phyloP scores from a whole-genome alignment of 2,888 invertebrate genomes.

The Ptychoptera contaminata region DNA sequence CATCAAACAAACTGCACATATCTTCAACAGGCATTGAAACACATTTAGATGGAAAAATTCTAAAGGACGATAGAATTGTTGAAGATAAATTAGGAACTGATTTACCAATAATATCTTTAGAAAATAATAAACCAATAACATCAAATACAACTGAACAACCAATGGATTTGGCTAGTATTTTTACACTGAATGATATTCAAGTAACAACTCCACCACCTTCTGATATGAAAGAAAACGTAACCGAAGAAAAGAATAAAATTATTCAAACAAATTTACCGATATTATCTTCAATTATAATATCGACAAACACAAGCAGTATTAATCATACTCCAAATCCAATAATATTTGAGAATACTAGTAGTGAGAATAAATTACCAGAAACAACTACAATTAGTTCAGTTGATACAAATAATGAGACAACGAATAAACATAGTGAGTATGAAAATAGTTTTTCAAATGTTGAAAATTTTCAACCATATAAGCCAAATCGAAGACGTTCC shows the following conservation, averaged over 20 bases:
- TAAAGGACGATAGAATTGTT: no score
- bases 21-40: no score
- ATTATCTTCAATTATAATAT: conserved; percentile 6
- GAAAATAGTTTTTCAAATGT: conserved; percentile 26
- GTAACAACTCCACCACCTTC: not conserved
- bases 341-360: conserved; percentile 9
- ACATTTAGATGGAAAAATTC: no score
- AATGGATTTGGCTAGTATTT: no score
- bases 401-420: not conserved
- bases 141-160: no score
- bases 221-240: no score
- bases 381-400: not conserved
- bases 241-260: conserved; percentile 4
- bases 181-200: not conserved
- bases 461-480: conserved; percentile 27
- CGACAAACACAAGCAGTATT: conserved; percentile 3
- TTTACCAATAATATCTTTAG: no score
- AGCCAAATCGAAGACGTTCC: conserved; percentile 29
- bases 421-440: not conserved
- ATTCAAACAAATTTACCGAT: conserved; percentile 4
- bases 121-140: no score
- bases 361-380: conserved; percentile 6
- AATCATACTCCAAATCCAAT: conserved; percentile 1
- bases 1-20: no score
- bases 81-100: no score